These are phyloP conservation scores for Ceratina japonica DNA, from an alignment of 1,140 invertebrate genomes.

Conservation along the genomic window DNA sequence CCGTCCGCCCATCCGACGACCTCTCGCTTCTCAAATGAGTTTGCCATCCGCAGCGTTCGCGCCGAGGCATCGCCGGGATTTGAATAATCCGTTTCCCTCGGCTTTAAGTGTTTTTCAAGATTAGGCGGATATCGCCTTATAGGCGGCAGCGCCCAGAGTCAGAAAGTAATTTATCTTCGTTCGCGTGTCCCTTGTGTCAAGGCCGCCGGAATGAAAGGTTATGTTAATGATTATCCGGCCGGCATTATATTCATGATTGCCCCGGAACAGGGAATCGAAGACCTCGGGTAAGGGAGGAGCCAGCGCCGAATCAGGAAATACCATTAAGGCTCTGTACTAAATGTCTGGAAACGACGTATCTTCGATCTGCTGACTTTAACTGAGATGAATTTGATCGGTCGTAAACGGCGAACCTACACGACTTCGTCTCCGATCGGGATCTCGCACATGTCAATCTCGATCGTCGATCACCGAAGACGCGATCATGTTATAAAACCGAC, in stretches of 20 bases:
- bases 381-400: too few relatives aligned
- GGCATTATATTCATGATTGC: constrained; percentile 3
- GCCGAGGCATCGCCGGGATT: constrained; percentile 53
- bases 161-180: constrained; percentile 66
- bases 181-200: constrained; percentile 45
- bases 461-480: background rate
- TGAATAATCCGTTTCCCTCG: constrained; percentile 64
- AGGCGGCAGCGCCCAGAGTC: constrained; percentile 51
- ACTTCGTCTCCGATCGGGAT: background rate
- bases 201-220: constrained; percentile 12
- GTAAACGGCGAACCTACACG: too few relatives aligned
- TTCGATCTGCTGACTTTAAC: too few relatives aligned
- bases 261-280: background rate
- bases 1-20: background rate
- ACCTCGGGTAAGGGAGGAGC: too few relatives aligned
- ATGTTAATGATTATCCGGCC: constrained; percentile 29
- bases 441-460: background rate
- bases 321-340: too few relatives aligned
- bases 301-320: too few relatives aligned
- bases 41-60: constrained; percentile 55
- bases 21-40: constrained; percentile 57
- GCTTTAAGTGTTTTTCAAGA: constrained; percentile 69
- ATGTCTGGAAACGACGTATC: too few relatives aligned
- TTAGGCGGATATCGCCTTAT: constrained; percentile 60
- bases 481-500: constrained; percentile 28